Evolutionary conservation across 2,113 vertebrate genomes (phyloP), one percentile per base, ranked within the genome.

Genomic region (Sciurus niger): DNA sequence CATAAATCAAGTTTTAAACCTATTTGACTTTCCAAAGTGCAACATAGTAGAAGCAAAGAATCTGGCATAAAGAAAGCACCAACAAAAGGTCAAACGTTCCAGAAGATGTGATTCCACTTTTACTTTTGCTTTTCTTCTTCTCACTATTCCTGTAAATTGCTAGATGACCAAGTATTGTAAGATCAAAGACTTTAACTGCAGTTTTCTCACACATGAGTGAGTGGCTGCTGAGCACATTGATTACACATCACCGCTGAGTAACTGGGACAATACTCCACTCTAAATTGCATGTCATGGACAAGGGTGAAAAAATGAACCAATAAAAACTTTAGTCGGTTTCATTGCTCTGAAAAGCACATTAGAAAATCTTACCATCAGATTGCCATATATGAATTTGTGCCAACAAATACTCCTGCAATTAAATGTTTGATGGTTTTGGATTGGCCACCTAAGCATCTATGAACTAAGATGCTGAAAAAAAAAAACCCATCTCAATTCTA

Each of bases 81-180:
- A 89, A 93, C 5, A 77, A 79, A 68, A 67, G 89, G 37, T 12
- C 24, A 48, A 72, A 89, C 78, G 28, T 86, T 90, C 96, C 72
- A 30, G 70, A 95, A 93, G 97, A 20, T 89, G 88, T 94, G 46
- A 48, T 86, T 95, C 89, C 51, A 51, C 76, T 93, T 95, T 51
- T 82, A 46, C 68, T 93, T 83, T 90, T 34, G 5, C 30, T 60
- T 46, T 58, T 85, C 46, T 37, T 1, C 51, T 90, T 96, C 84
- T 97, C 96, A 96, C 70, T 53, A 80, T 93, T 80, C 89, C 84
- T 94, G 89, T 96, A 98, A 98, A 98, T 98, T 98, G 96, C 93
- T 60, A 60, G 68, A 91, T 97, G 95, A 55, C 91, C 96, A 98
- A 97, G 72, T 25, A 18, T 0, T 65, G 43, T 40, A 77, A 98